Percentiles rank a stretch among this genome's conserved stretches.
Evolutionary conservation across 2,888 invertebrate species (phyloP).

Genomic region (Chromoteleia sp.): DNA sequence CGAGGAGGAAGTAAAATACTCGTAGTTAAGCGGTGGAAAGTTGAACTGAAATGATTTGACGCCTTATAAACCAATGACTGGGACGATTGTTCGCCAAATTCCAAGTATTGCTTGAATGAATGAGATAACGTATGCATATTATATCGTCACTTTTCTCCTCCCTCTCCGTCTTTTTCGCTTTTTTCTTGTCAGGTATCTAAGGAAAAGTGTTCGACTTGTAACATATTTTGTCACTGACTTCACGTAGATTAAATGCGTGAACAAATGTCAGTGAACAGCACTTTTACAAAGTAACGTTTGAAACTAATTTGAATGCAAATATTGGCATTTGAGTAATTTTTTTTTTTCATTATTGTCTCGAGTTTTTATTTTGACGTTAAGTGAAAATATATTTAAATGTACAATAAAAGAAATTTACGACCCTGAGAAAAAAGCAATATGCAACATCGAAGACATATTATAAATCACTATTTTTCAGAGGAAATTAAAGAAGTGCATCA

Average conservation of each 20-base stretch:
- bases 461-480: too few relatives aligned
- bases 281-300: slow-evolving; percentile 3
- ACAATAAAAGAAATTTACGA: background rate
- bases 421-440: too few relatives aligned
- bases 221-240: slow-evolving; percentile 42
- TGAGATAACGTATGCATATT: slow-evolving; percentile 57
- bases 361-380: background rate
- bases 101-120: slow-evolving; percentile 29
- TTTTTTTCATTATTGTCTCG: background rate
- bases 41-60: slow-evolving; percentile 46
- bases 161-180: slow-evolving; percentile 1
- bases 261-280: slow-evolving; percentile 2
- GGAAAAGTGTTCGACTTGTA: slow-evolving; percentile 37
- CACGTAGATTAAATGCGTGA: background rate
- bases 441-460: too few relatives aligned
- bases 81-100: slow-evolving; percentile 44
- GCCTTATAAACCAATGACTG: slow-evolving; percentile 35
- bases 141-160: slow-evolving; percentile 17
- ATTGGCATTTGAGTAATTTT: slow-evolving; percentile 3
- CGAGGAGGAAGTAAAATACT: slow-evolving; percentile 30
- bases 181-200: background rate
- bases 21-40: slow-evolving; percentile 18
- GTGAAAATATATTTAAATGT: background rate
- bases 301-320: too few relatives aligned
- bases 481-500: too few relatives aligned